These are phyloP conservation scores for Boulengeromyrus knoepffleri DNA, from an alignment of 2,113 vertebrate genomes.

Conservation along the genomic window DNA sequence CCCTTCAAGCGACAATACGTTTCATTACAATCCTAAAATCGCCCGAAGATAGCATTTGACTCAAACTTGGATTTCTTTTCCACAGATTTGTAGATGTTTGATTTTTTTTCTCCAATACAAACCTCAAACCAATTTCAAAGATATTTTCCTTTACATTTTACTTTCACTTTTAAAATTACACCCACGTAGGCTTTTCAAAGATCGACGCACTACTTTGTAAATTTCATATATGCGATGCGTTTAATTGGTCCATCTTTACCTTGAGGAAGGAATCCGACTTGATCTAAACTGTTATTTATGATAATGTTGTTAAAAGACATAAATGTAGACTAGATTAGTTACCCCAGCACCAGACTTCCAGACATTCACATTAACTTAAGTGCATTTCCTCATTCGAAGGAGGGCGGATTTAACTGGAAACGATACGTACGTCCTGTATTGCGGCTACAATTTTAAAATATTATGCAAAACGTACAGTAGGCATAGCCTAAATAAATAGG, in stretches of 20 bases:
- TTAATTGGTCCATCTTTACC: not conserved
- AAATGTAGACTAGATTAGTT: not conserved
- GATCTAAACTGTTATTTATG: not conserved
- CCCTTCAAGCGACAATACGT: not conserved
- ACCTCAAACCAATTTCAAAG: slow-evolving; percentile 18
- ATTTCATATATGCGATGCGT: not conserved
- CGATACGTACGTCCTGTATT: not conserved
- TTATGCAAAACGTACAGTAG: not conserved
- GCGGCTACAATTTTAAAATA: not conserved
- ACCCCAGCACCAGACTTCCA: not conserved
- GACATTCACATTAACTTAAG: not conserved
- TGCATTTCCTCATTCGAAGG: slow-evolving; percentile 27
- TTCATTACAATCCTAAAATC: not conserved
- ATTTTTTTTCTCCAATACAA: slow-evolving; percentile 6
- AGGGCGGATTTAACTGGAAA: slow-evolving; percentile 5
- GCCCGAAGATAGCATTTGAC: not conserved
- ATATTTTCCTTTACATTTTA: not conserved
- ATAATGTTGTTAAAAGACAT: not conserved
- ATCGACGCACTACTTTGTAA: not conserved
- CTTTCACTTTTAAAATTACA: slow-evolving; percentile 7
- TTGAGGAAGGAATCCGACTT: not conserved
- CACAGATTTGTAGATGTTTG: not conserved
- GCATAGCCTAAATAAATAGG: not conserved
- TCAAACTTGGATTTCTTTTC: not conserved
- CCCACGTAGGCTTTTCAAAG: not conserved